Conservation (phyloP, 2,888 invertebrate genomes). For the Macrostomum cliftonense region DNA sequence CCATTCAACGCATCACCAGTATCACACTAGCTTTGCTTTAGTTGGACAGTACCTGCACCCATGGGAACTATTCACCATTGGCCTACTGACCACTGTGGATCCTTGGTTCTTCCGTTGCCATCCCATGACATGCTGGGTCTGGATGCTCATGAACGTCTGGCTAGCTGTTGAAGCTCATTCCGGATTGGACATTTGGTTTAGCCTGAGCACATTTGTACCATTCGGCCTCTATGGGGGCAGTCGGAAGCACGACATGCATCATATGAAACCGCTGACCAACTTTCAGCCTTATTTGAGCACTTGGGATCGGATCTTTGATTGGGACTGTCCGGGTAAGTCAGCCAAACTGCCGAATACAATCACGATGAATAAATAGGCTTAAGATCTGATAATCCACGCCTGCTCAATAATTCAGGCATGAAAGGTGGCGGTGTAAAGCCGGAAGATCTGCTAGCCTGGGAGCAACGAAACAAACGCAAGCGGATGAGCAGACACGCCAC, state of each 20-base stretch:
- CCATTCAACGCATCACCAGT: slow-evolving; percentile 27
- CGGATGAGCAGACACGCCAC: too few relatives aligned
- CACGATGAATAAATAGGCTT: too few relatives aligned
- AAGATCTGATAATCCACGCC: too few relatives aligned
- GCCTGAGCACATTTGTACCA: slow-evolving; percentile 11
- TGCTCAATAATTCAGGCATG: too few relatives aligned
- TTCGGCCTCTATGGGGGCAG: slow-evolving; percentile 24
- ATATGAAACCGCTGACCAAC: slow-evolving; percentile 23
- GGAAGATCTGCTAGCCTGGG: too few relatives aligned
- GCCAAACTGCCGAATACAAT: too few relatives aligned
- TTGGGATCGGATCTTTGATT: slow-evolving; percentile 20
- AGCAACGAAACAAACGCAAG: too few relatives aligned
- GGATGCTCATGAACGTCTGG: slow-evolving; percentile 24
- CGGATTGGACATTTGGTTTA: slow-evolving; percentile 20
- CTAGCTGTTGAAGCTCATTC: slow-evolving; percentile 26
- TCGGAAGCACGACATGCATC: slow-evolving; percentile 27
- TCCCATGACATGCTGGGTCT: slow-evolving; percentile 24
- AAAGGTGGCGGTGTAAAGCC: too few relatives aligned
- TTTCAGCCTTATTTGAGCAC: slow-evolving; percentile 27
- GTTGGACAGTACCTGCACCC: slow-evolving; percentile 26
- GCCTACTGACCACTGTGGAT: slow-evolving; percentile 19
- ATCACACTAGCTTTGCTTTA: slow-evolving; percentile 22
- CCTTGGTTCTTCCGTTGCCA: slow-evolving; percentile 13
- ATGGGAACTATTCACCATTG: slow-evolving; percentile 26
- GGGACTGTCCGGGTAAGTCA: background rate